Evolutionary conservation across 1,140 invertebrate species (phyloP).

Genomic region (Oscheius sp.): DNA sequence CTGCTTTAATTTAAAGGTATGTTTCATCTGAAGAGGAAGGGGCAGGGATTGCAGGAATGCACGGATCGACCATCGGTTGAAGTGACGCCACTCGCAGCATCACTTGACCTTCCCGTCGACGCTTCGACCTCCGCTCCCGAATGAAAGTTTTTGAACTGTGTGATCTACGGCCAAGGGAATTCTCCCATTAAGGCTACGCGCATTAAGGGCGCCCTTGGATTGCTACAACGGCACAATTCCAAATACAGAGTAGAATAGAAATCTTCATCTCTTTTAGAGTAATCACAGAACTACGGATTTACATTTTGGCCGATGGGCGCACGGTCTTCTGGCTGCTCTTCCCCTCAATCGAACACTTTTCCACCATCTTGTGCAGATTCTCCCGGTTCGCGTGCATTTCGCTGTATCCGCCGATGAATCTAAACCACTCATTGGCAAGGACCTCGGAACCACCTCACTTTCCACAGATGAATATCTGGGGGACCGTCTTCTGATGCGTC

Average conservation of each 20-base stretch:
- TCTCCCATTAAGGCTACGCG: not conserved
- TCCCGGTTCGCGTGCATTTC: not conserved
- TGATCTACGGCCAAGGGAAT: not conserved
- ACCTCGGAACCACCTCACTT: conserved; percentile 13
- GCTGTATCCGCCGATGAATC: conserved; percentile 28
- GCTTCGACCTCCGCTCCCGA: not conserved
- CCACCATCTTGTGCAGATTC: conserved; percentile 18
- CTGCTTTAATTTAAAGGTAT: not conserved
- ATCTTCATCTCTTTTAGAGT: not conserved
- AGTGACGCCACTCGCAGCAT: no score
- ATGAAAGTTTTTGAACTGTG: not conserved
- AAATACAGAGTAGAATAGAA: not conserved
- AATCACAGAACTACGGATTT: not conserved
- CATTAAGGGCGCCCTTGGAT: not conserved
- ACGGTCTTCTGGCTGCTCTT: not conserved
- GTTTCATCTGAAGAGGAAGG: not conserved
- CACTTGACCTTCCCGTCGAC: not conserved
- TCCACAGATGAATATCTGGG: conserved; percentile 45
- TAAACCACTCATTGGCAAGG: not conserved
- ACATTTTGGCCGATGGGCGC: not conserved
- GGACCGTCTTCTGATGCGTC: conserved; percentile 37
- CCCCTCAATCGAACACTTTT: conserved; percentile 19
- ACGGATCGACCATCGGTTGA: not conserved
- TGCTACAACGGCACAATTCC: not conserved
- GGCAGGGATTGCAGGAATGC: not conserved